Percentiles rank a stretch among this genome's conserved stretches.
Evolutionary conservation across 2,113 vertebrate genomes (phyloP).

Genomic region (Dromaius novaehollandiae): DNA sequence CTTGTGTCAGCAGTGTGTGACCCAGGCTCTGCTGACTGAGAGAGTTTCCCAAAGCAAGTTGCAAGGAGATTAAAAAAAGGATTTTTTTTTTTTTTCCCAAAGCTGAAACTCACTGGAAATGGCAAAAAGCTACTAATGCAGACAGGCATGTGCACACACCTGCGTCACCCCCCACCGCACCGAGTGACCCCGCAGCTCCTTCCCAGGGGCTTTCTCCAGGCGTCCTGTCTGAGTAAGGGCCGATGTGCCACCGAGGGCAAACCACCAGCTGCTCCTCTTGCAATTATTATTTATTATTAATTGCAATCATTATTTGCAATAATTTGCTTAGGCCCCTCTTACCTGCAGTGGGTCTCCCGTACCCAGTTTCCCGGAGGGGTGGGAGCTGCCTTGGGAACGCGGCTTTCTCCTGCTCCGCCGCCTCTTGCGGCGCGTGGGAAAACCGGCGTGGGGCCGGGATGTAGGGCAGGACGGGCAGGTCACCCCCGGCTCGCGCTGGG

Average conservation of each 20-base stretch:
- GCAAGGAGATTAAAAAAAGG: fast-evolving
- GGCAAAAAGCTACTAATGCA: not conserved
- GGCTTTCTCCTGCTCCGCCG: not conserved
- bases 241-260: not conserved
- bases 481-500: slow-evolving; percentile 24
- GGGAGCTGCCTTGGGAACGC: slow-evolving; percentile 52
- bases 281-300: too few relatives aligned
- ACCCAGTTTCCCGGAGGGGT: slow-evolving; percentile 70
- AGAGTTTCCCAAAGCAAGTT: fast-evolving
- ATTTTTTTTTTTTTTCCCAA: not conserved
- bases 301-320: fast-evolving
- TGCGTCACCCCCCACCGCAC: not conserved
- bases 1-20: not conserved
- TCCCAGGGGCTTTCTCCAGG: too few relatives aligned
- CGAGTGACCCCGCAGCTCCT: fast-evolving
- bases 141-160: not conserved
- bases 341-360: slow-evolving; percentile 71
- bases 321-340: not conserved
- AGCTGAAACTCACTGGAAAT: not conserved
- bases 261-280: not conserved
- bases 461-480: not conserved
- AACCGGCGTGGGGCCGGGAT: too few relatives aligned
- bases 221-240: too few relatives aligned
- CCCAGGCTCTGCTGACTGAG: fast-evolving
- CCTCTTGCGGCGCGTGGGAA: not conserved